phyloP scores from a whole-genome alignment of 2,113 vertebrate genomes.

The Tetrax tetrax region DNA sequence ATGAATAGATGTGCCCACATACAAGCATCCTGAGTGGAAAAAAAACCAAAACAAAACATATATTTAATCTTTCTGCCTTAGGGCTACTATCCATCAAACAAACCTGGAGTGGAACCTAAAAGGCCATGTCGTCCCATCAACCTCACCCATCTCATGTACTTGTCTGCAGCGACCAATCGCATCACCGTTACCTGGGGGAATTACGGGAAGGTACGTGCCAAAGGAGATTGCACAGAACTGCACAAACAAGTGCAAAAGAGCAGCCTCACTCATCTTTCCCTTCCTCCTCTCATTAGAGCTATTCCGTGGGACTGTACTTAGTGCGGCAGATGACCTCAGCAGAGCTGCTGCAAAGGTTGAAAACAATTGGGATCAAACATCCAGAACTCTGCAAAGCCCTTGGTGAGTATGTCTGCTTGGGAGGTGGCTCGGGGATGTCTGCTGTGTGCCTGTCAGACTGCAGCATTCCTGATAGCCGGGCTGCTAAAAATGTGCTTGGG shows the following conservation, averaged over 20 bases:
- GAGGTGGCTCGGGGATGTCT: background rate
- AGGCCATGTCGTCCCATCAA: conserved; percentile 96
- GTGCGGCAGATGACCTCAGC: conserved; percentile 92
- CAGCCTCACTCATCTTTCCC: background rate
- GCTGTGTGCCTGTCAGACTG: background rate
- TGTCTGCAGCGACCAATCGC: conserved; percentile 91
- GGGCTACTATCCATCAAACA: conserved; percentile 98
- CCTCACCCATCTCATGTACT: conserved; percentile 96
- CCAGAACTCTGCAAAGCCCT: conserved; percentile 94
- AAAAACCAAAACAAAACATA: background rate
- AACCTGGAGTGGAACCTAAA: conserved; percentile 96
- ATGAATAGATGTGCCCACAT: background rate
- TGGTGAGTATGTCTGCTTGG: conserved; percentile 77
- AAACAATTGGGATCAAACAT: conserved; percentile 91
- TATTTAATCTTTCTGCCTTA: conserved; percentile 23
- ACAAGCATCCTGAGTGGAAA: background rate
- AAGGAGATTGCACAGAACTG: accelerated
- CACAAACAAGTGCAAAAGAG: accelerated
- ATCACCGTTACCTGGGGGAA: conserved; percentile 97
- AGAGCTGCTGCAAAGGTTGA: conserved; percentile 92
- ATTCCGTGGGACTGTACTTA: conserved; percentile 93
- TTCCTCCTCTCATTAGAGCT: conserved; percentile 78
- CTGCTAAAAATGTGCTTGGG: background rate
- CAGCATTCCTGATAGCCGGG: background rate
- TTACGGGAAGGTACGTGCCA: conserved; percentile 88